These are phyloP conservation scores for Echiichthys vipera DNA, from an alignment of 2,797 vertebrate genomes.

Conservation along the genomic window DNA sequence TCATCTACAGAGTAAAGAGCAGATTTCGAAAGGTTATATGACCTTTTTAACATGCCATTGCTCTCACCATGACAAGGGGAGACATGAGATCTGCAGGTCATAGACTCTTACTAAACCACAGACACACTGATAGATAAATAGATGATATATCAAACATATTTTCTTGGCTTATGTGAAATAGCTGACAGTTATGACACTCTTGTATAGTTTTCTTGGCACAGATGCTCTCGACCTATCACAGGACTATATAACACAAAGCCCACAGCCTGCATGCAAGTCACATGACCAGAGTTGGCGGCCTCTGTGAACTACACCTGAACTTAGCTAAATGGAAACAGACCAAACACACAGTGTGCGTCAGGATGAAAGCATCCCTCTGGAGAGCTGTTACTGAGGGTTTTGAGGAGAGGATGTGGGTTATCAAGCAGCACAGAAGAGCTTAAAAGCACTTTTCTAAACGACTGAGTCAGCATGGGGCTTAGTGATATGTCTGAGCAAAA, in stretches of 20 bases:
- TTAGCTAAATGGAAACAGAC: constrained; percentile 83
- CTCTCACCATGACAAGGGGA: constrained; percentile 61
- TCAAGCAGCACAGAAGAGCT: constrained; percentile 59
- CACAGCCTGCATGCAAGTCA: constrained; percentile 68
- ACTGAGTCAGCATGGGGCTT: constrained; percentile 63
- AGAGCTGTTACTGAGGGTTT: constrained; percentile 70
- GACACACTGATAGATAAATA: constrained; percentile 56
- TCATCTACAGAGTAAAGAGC: constrained; percentile 60
- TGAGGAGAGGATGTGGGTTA: constrained; percentile 74
- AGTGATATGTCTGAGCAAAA: constrained; percentile 38
- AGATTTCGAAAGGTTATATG: constrained; percentile 67
- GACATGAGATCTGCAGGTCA: constrained; percentile 59
- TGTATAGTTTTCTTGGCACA: constrained; percentile 49
- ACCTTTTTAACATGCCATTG: constrained; percentile 48
- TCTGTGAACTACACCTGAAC: constrained; percentile 83
- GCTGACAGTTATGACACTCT: constrained; percentile 42
- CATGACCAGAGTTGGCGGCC: constrained; percentile 71
- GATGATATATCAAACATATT: constrained; percentile 44
- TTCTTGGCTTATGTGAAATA: constrained; percentile 52
- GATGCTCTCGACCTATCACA: constrained; percentile 61
- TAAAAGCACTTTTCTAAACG: constrained; percentile 45
- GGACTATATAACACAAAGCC: constrained; percentile 61
- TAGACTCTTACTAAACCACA: constrained; percentile 40
- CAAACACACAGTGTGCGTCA: constrained; percentile 81
- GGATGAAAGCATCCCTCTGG: constrained; percentile 82